Base-by-base conservation (phyloP, 2,888 invertebrate genomes). In the Mesoligia furuncula region DNA sequence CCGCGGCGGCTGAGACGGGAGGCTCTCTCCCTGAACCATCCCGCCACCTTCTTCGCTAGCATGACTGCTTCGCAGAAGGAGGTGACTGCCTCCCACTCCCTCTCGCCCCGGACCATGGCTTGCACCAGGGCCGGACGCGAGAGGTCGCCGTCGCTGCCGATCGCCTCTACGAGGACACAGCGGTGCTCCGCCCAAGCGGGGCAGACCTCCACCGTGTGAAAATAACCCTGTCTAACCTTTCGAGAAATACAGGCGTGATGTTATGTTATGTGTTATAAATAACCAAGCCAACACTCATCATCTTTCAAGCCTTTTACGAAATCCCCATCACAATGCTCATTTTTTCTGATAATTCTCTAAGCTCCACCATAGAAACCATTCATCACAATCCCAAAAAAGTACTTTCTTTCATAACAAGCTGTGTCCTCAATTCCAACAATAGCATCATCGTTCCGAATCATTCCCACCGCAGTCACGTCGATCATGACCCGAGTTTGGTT, bases 401-500 rank as follows among this genome's bases (percentile, higher is more conserved):
- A 69, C 59, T 73, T 78, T 75, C 78, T 74, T 78, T 80, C 59
- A 86, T 84, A 17, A 65, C 45, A 48, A 68, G 6, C 70, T 39
- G 13, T 77, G 87, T 75, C 39, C 79, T 51, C 71, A 80, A 73
- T 85, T 73, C 31, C 64, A 57, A 84, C 76, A 85, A 76, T 71
- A 64, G 71, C 51, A 57, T 62, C 69, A 72, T 73, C 67, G 80
- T 73, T 74, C 73, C 48, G 66, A 73, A 48, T 74, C 70, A 85
- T 85, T 83, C 24, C 69, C 62, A 75, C 61, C 45, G 20, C 67
- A 83, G 82, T 86, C 87, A 85, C 84, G 81, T 84, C 54, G 61
- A 77, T 81, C 82, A 84, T 80, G 83, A 76, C 69, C 81, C 39
- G 31, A 68, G 75, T 77, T 85, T 74, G 68, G 87, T 89, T 89